A percentile compares a stretch with the other conserved stretches of the same genome.
Conservation (phyloP, 2,888 invertebrate species). For the Eupithecia abbreviata region DNA sequence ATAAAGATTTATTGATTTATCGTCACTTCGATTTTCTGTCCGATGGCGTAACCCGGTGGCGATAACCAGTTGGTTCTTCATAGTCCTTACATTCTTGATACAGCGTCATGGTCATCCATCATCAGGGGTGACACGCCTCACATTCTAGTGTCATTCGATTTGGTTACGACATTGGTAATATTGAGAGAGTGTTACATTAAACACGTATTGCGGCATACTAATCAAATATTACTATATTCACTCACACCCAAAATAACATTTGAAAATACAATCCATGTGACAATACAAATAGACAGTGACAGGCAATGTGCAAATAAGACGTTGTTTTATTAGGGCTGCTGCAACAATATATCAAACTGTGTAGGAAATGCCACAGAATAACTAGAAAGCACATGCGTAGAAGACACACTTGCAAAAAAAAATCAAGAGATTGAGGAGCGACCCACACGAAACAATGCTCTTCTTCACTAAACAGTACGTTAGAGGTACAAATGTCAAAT, state of each 20-base stretch:
- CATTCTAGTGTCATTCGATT: not conserved
- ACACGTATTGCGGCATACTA: not conserved
- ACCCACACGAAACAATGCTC: not conserved
- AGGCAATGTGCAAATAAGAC: not conserved
- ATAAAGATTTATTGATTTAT: too few relatives aligned
- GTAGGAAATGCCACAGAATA: not conserved
- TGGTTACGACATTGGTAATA: not conserved
- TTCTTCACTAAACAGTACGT: not conserved
- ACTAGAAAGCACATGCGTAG: not conserved
- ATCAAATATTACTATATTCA: not conserved
- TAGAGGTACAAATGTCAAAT: not conserved
- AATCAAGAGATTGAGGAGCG: not conserved
- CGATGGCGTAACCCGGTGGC: not conserved
- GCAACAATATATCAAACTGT: not conserved
- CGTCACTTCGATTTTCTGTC: not conserved
- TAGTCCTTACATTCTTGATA: not conserved
- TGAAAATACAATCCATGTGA: not conserved
- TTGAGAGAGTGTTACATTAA: not conserved
- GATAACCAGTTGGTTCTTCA: not conserved
- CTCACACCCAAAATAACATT: slow-evolving; percentile 1
- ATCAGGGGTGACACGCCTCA: not conserved
- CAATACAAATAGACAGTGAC: not conserved
- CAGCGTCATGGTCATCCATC: not conserved
- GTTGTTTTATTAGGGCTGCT: slow-evolving; percentile 5
- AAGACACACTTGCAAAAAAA: not conserved